These are phyloP conservation scores for Apodemus speciosus DNA, from an alignment of 2,113 vertebrate species.

Conservation along the genomic window DNA sequence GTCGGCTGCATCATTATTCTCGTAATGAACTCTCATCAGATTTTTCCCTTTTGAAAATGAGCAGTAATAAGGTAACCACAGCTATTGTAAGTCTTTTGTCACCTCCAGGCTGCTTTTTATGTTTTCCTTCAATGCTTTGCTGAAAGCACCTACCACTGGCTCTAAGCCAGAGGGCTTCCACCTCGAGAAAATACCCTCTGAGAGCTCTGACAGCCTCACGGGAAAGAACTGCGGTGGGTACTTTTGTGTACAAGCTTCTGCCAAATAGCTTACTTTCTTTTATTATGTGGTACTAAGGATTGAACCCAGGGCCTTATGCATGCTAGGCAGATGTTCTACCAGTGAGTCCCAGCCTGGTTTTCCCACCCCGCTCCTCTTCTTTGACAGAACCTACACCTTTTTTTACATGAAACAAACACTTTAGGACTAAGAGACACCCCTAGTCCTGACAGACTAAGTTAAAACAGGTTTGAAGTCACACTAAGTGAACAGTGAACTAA, in stretches of 20 bases:
- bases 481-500: slow-evolving; percentile 17
- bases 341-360: background rate
- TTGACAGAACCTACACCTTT: background rate
- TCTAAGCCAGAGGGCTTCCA: slow-evolving; percentile 40
- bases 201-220: background rate
- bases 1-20: slow-evolving; percentile 31
- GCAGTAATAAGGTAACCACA: slow-evolving; percentile 53
- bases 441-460: background rate
- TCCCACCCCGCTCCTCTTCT: too few species aligned
- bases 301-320: background rate
- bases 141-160: slow-evolving; percentile 49
- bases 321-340: background rate
- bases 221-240: slow-evolving; percentile 12
- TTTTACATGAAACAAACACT: background rate
- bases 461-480: slow-evolving; percentile 22
- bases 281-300: background rate
- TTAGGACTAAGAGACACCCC: background rate
- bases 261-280: background rate
- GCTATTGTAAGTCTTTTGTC: slow-evolving; percentile 51
- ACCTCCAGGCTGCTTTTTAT: slow-evolving; percentile 47
- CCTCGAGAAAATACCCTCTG: slow-evolving; percentile 41
- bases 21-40: slow-evolving; percentile 49
- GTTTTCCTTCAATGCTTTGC: slow-evolving; percentile 31
- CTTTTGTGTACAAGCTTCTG: slow-evolving; percentile 28
- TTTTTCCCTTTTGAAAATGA: slow-evolving; percentile 64